Evolutionary conservation across 2,113 vertebrate genomes (phyloP), one percentile per base, ranked within the genome.

Genomic region (Arizona elegans): DNA sequence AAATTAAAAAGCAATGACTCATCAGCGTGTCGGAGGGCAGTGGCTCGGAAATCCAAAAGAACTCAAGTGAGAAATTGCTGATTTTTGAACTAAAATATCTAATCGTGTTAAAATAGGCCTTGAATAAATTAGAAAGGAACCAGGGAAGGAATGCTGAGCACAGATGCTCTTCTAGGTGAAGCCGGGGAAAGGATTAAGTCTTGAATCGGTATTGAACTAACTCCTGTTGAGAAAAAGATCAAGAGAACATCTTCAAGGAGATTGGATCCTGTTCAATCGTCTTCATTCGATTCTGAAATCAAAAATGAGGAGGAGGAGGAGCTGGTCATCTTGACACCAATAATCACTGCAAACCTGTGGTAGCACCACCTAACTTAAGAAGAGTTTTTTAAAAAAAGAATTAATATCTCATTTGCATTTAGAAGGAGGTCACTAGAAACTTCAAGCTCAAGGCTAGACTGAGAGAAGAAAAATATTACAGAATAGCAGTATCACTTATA

Each of bases 11-110:
- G 38, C 43, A 21, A n/a, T 87, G 91, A 59, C 24, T 91, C 91
- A 87, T 47, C 26, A 50, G 56, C 7, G 1, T 59, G 38, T 87
- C 33, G 55, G 90, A 53, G 26, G 91, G 26, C 81, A 86, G 23
- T 91, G 24, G 6, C 53, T 8, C 47, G 55, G 53, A 56, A 50
- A 59, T 56, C 85, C 21, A 23, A 62, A 24, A 58, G 81, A 87
- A 91, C 26, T 91, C 38, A 91, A 87, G 81, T 87, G 85, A 33
- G 55, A 91, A 87, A 91, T 91, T 50, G 91, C 50, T 87, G 85
- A n/a, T 52, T 87, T 24, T 47, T 86, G 38, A 59, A 86, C 2
- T 87, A 52, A 52, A 87, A 62, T 52, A 59, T 87, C 43, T 52
- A 53, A 15, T 26, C 8, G 15, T 59, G 29, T 47, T 87, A 59